These are phyloP conservation scores for Chaetodon auriga DNA, from an alignment of 2,113 vertebrate species.

Conservation along the genomic window DNA sequence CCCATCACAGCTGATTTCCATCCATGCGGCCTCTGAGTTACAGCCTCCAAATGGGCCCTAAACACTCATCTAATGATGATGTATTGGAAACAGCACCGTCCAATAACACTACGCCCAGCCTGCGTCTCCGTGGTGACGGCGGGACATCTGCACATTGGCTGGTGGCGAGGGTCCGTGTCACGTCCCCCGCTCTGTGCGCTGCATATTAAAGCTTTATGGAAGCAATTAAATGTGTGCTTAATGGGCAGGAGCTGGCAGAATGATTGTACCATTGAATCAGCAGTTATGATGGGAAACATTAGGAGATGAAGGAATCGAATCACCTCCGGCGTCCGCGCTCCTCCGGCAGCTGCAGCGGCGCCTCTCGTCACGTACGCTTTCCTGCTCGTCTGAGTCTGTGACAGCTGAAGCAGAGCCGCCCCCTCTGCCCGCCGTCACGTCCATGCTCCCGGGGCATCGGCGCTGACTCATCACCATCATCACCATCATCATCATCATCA, in stretches of 20 bases:
- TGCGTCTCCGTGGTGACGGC: constrained; percentile 88
- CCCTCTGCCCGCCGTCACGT: constrained; percentile 37
- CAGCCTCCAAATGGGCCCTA: constrained; percentile 86
- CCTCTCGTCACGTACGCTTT: constrained; percentile 90
- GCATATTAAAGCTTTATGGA: constrained; percentile 99
- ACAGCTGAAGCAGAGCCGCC: constrained; percentile 36
- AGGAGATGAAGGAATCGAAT: constrained; percentile 98
- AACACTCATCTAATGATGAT: constrained; percentile 93
- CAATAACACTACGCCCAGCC: constrained; percentile 74
- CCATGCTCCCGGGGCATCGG: constrained; percentile 45
- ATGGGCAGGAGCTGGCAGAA: constrained; percentile 96
- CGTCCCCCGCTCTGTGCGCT: constrained; percentile 89
- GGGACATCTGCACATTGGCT: constrained; percentile 90
- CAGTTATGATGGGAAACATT: constrained; percentile 93
- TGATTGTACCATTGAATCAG: constrained; percentile 97
- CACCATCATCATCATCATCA: constrained; percentile 57
- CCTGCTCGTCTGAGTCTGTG: constrained; percentile 82
- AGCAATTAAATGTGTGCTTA: constrained; percentile 98
- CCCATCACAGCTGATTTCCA: too few species aligned
- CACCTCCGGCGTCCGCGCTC: constrained; percentile 87
- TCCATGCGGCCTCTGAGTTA: constrained; percentile 43
- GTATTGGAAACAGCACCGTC: constrained; percentile 88
- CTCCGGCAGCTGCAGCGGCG: constrained; percentile 81
- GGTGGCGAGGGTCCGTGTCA: constrained; percentile 80
- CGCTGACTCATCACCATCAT: constrained; percentile 77